These are phyloP conservation scores for Rhopilema esculentum DNA, from an alignment of 30 jellyfish, hydroid and myxozoan species.

Conservation along the genomic window DNA sequence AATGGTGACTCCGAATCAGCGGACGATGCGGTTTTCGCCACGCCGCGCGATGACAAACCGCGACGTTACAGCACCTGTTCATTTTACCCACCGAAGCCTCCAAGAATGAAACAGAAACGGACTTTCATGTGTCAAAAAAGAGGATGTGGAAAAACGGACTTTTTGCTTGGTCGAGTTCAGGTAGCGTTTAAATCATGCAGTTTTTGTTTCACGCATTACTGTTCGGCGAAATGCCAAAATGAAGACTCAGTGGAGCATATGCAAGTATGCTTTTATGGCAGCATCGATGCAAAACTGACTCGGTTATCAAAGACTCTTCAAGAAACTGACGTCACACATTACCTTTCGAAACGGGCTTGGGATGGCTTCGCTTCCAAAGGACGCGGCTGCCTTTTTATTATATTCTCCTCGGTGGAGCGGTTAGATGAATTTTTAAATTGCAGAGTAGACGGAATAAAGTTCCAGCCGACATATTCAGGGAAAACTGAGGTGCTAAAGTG, in stretches of 20 bases:
- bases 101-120: slow-evolving; percentile 76
- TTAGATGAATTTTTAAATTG: slow-evolving; percentile 44
- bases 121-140: slow-evolving; percentile 74
- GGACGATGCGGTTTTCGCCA: slow-evolving; percentile 56
- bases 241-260: slow-evolving; percentile 54
- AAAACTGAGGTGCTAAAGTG: slow-evolving; percentile 47
- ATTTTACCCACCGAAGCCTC: slow-evolving; percentile 86
- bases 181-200: slow-evolving; percentile 80
- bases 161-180: slow-evolving; percentile 77
- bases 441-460: slow-evolving; percentile 10
- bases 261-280: slow-evolving; percentile 77
- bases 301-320: slow-evolving; percentile 5
- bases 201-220: slow-evolving; percentile 92
- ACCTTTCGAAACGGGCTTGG: slow-evolving; percentile 50
- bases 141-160: slow-evolving; percentile 68
- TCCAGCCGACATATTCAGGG: slow-evolving; percentile 75
- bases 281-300: slow-evolving; percentile 55
- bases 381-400: slow-evolving; percentile 74
- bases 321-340: not conserved
- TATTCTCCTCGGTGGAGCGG: slow-evolving; percentile 50
- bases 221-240: slow-evolving; percentile 87
- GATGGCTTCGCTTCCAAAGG: slow-evolving; percentile 54
- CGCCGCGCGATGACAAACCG: slow-evolving; percentile 41
- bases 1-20: slow-evolving; percentile 14
- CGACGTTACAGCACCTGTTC: slow-evolving; percentile 48